Base-by-base conservation (phyloP, 2,888 invertebrate species). In the Gnatocerus cornutus region DNA sequence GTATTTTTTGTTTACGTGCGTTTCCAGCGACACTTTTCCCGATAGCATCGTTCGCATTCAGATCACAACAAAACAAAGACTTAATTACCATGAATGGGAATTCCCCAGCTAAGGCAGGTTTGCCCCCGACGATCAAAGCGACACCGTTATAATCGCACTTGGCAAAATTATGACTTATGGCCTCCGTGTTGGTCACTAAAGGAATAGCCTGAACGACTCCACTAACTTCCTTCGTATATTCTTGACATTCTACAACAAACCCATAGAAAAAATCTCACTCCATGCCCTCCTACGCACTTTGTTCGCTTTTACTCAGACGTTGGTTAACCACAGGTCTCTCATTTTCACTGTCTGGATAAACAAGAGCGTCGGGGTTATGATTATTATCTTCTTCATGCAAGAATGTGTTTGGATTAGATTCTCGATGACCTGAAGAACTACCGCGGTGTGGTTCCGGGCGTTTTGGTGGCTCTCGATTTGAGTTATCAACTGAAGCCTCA, bases 31-130 rank as follows among this genome's bases (percentile, higher is more conserved):
- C 4, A 21, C 4, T 21, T 21, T 21, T 4, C 4, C 21, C 21
- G 21, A 21, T 21, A 21, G 2, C 21, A 21, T 21, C 21, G 1
- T 21, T 21, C 21, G 21, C 21, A 21, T 21, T 21, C 21, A 21
- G 2, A 33, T 33, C 33, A 33, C 7, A 41, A 41, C 10, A 41
- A 27, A 56, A 37, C 53, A 3, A 41, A 21, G 16, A 50, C 37
- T 14, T 61, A 73, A 80, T 82, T 80, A 90, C 88, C 90, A 90
- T 90, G 69, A 90, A 90, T 0, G 90, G 90, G 77, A 89, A 90
- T 80, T 90, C 89, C 61, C 86, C 85, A 9, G 88, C 85, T 16
- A 76, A 79, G 0, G 88, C 88, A 1, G 87, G 86, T 41, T 83
- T 83, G 0, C 90, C 90, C 0, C 90, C 90, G 6, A 90, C 88